phyloP scores from a whole-genome alignment of 2,888 invertebrate species.

The Catocala fraxini region DNA sequence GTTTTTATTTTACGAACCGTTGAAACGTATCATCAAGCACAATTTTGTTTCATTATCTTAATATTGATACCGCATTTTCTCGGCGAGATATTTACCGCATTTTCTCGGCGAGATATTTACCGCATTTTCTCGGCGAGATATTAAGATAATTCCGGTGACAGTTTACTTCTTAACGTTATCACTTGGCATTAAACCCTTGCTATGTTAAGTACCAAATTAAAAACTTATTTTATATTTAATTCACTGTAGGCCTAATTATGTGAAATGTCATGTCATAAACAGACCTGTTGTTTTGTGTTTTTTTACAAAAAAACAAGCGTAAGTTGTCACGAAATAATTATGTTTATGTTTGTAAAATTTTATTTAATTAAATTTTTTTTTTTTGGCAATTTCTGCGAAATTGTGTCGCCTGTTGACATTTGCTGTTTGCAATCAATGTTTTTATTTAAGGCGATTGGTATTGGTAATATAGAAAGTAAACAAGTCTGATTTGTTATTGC shows the following conservation, averaged over 20 bases:
- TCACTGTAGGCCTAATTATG: conserved; percentile 30
- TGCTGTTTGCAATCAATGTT: neutral
- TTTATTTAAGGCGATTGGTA: neutral
- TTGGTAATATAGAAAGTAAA: no score
- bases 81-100: no score
- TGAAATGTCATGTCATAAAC: conserved; percentile 48
- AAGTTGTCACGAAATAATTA: conserved; percentile 29
- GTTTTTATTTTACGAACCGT: no score
- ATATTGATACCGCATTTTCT: conserved; percentile 42
- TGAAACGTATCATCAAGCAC: neutral
- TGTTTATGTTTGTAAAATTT: conserved; percentile 16
- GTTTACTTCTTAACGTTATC: conserved; percentile 42
- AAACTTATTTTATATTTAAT: conserved; percentile 36
- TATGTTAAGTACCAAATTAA: conserved; percentile 20
- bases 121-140: conserved; percentile 38
- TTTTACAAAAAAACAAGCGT: conserved; percentile 23
- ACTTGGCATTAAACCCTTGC: conserved; percentile 45
- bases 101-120: no score
- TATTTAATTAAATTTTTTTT: conserved; percentile 7
- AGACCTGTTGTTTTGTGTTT: conserved; percentile 18
- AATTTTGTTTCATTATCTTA: conserved; percentile 24
- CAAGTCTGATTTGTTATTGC: no score
- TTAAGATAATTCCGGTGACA: conserved; percentile 42
- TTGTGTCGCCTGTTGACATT: conserved; percentile 2
- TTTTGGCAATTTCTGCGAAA: neutral